A percentile compares a stretch with the other conserved stretches of the same genome.
phyloP scores from a whole-genome alignment of 30 jellyfish, hydroid and myxozoan species.

The Haliclystus octoradiatus region DNA sequence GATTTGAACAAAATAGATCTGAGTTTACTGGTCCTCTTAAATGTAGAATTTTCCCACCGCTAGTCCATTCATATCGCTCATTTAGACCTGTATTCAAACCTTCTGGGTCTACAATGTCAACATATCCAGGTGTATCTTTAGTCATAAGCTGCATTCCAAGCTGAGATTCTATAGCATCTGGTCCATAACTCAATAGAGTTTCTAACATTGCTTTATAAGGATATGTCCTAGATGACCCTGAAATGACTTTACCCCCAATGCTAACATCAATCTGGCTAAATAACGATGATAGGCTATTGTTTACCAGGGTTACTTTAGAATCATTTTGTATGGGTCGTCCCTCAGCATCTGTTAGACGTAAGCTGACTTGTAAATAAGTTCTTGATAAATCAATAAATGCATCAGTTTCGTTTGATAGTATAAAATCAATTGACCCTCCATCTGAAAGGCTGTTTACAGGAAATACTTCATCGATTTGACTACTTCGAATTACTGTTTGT shows the following conservation, averaged over 20 bases:
- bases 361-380: background rate
- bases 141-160: background rate
- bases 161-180: background rate
- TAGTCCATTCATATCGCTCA: background rate
- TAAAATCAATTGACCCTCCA: conserved; percentile 19
- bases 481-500: conserved; percentile 8
- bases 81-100: background rate
- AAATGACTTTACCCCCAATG: background rate
- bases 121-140: background rate
- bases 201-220: background rate
- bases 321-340: background rate
- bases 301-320: background rate
- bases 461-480: conserved; percentile 3
- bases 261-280: background rate
- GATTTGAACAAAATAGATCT: background rate
- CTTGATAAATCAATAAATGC: background rate
- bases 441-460: conserved; percentile 2
- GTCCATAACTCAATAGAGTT: background rate
- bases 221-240: background rate
- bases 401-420: background rate
- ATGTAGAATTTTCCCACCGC: background rate
- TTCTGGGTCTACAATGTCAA: background rate
- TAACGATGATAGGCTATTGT: background rate
- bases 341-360: background rate
- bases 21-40: background rate